These are phyloP conservation scores for Oxycera nigricornis DNA, from an alignment of 2,888 invertebrate species.

Conservation along the genomic window DNA sequence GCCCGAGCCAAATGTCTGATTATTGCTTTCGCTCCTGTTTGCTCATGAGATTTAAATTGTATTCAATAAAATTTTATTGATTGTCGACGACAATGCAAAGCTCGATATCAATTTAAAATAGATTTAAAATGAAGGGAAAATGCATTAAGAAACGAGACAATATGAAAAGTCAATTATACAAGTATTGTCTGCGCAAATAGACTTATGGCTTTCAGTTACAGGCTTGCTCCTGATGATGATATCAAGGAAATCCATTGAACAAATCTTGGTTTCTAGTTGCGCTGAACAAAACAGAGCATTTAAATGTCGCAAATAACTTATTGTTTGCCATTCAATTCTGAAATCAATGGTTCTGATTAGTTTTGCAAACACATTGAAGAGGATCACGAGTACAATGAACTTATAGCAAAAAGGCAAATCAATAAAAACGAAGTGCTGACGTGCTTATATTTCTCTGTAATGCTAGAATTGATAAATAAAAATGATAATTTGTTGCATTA, in stretches of 20 bases:
- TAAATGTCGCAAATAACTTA: neutral
- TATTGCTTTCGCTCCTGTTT: conserved; percentile 1
- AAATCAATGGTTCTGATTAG: too few relatives aligned
- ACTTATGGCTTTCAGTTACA: conserved; percentile 18
- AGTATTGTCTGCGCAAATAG: conserved; percentile 27
- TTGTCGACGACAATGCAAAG: neutral
- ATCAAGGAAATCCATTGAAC: neutral
- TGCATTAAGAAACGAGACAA: neutral
- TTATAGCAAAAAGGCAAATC: too few relatives aligned
- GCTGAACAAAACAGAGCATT: neutral
- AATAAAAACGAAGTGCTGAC: too few relatives aligned
- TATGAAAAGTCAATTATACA: conserved; percentile 28
- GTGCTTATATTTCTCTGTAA: too few relatives aligned
- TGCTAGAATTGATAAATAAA: too few relatives aligned
- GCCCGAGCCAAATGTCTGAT: neutral
- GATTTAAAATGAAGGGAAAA: neutral
- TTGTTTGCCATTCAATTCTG: too few relatives aligned
- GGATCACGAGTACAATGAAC: too few relatives aligned
- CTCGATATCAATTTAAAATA: neutral
- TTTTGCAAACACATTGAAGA: too few relatives aligned
- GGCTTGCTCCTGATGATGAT: neutral
- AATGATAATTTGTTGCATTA: too few relatives aligned
- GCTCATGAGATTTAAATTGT: conserved; percentile 17
- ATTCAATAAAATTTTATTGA: conserved; percentile 21
- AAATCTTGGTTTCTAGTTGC: too few relatives aligned